phyloP scores from a whole-genome alignment of 2,888 invertebrate species.

The Nycteola revayana region DNA sequence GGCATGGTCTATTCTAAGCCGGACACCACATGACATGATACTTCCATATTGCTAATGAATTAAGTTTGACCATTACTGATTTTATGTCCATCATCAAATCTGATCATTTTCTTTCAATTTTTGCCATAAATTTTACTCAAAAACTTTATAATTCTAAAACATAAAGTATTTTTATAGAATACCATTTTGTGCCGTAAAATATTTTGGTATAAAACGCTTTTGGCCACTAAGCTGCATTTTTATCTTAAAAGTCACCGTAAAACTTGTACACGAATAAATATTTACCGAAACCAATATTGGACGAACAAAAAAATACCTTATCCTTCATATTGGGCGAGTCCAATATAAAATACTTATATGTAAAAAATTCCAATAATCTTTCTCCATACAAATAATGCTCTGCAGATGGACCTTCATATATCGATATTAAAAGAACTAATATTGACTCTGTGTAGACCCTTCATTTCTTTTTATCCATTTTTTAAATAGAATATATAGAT shows the following conservation, averaged over 20 bases:
- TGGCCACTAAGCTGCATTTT: no score
- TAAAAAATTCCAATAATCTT: slow-evolving; percentile 24
- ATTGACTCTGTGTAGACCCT: slow-evolving; percentile 26
- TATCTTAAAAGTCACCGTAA: slow-evolving; percentile 13
- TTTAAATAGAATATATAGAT: slow-evolving; percentile 29
- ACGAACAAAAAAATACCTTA: slow-evolving; percentile 13
- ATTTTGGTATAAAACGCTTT: no score
- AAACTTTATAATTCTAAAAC: no score
- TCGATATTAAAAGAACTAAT: slow-evolving; percentile 33
- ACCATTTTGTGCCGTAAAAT: no score
- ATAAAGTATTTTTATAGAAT: no score
- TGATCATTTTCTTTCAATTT: no score
- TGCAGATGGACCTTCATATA: slow-evolving; percentile 4
- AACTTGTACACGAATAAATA: slow-evolving; percentile 12
- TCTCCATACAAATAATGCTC: slow-evolving; percentile 22
- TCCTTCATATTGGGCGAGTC: slow-evolving; percentile 10
- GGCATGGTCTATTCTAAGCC: no score
- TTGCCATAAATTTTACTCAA: no score
- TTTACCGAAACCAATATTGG: slow-evolving; percentile 23
- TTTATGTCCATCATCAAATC: no score
- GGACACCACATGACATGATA: no score
- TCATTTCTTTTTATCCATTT: slow-evolving; percentile 20
- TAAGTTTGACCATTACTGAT: no score
- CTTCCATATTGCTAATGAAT: no score
- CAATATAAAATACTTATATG: slow-evolving; percentile 13